These are phyloP conservation scores for Telmatochromis sp. DNA, from an alignment of 2,113 vertebrate genomes.

Conservation along the genomic window DNA sequence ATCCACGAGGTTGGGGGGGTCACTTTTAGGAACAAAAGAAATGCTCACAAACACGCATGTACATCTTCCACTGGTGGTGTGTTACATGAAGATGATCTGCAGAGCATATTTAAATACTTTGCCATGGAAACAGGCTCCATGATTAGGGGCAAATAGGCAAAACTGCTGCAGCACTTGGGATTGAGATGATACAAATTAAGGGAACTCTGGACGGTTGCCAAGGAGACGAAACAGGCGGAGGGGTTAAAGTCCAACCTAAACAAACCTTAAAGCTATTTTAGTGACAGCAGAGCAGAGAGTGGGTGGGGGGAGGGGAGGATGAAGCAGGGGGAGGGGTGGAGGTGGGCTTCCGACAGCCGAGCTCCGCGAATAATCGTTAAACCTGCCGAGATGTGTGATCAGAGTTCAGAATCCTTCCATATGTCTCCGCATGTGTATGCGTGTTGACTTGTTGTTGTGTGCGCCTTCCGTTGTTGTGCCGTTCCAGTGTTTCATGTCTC, in stretches of 20 bases:
- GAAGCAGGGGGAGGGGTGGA: background rate
- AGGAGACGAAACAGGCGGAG: conserved; percentile 54
- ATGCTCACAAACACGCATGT: background rate
- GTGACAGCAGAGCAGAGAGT: conserved; percentile 34
- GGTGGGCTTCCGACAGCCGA: background rate
- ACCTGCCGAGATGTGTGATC: conserved; percentile 53
- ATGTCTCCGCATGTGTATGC: background rate
- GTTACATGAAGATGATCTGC: conserved; percentile 50
- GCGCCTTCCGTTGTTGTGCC: background rate
- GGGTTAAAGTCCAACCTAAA: conserved; percentile 74
- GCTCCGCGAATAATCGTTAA: conserved; percentile 48
- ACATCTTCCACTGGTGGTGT: conserved; percentile 23
- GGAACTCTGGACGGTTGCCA: conserved; percentile 62
- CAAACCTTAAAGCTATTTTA: conserved; percentile 73
- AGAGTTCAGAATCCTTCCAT: conserved; percentile 46
- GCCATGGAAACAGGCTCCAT: conserved; percentile 71
- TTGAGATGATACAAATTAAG: conserved; percentile 70
- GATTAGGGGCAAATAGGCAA: conserved; percentile 62
- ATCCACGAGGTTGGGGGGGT: background rate
- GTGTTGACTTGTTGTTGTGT: background rate
- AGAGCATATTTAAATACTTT: conserved; percentile 66
- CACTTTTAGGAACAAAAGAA: conserved; percentile 26
- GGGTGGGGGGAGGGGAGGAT: background rate
- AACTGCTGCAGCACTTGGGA: conserved; percentile 61
- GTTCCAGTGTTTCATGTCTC: background rate